phyloP scores from a whole-genome alignment of 2,888 invertebrate genomes.

The Allygus modestus region DNA sequence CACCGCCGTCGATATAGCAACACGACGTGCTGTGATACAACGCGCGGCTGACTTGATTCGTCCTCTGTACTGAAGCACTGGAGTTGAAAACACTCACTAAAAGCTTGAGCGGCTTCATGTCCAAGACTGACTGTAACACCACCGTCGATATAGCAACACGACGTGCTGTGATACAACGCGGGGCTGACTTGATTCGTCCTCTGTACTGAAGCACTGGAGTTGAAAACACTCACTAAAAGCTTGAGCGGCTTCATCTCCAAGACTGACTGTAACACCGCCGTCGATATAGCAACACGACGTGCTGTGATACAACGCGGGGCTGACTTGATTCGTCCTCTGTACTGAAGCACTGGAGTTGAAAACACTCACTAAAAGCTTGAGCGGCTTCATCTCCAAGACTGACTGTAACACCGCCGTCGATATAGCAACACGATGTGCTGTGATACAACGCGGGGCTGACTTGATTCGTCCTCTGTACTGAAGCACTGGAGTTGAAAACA shows the following conservation, averaged over 20 bases:
- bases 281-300: background rate
- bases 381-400: background rate
- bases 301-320: background rate
- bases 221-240: background rate
- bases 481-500: background rate
- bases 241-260: background rate
- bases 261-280: background rate
- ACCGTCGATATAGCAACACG: no score
- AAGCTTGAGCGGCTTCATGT: background rate
- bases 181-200: background rate
- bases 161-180: background rate
- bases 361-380: slow-evolving; percentile 3
- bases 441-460: background rate
- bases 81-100: background rate
- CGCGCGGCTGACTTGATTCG: no score
- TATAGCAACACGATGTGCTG: background rate
- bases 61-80: background rate
- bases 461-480: background rate
- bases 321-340: background rate
- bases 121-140: background rate
- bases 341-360: background rate
- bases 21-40: no score
- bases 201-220: background rate
- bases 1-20: no score
- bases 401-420: background rate